phyloP scores from a whole-genome alignment of 2,113 vertebrate genomes.

The Ophthalmolycus amberensis region DNA sequence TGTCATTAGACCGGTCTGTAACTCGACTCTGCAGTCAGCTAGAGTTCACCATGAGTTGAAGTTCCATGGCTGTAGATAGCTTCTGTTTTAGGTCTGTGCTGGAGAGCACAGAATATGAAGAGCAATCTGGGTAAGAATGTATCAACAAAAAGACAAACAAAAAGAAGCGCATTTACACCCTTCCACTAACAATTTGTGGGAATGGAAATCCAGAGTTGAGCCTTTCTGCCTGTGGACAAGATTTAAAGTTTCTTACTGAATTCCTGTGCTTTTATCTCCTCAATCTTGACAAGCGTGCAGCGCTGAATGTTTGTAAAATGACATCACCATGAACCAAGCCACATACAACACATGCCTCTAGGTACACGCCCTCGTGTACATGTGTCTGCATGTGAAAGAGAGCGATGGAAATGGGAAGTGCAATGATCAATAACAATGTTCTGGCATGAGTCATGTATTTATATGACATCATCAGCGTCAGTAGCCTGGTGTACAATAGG shows the following conservation, averaged over 20 bases:
- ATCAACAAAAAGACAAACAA: neutral
- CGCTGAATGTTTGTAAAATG: conserved; percentile 53
- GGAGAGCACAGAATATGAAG: neutral
- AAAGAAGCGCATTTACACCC: too few species aligned
- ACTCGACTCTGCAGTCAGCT: conserved; percentile 36
- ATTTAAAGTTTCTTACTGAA: conserved; percentile 35
- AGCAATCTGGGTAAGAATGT: conserved; percentile 15
- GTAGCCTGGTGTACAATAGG: neutral
- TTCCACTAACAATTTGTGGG: too few species aligned
- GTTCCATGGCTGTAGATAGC: conserved; percentile 18
- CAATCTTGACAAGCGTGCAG: conserved; percentile 39
- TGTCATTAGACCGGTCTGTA: conserved; percentile 12
- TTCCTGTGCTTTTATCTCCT: conserved; percentile 55
- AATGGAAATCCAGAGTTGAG: conserved; percentile 22
- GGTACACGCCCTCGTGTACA: neutral
- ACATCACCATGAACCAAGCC: conserved; percentile 56
- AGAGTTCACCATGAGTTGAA: conserved; percentile 36
- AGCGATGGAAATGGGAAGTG: neutral
- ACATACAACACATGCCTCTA: conserved; percentile 25
- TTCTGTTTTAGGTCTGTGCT: conserved; percentile 21
- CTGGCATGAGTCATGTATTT: conserved; percentile 40
- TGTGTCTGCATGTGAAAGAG: neutral
- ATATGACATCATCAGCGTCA: conserved; percentile 36
- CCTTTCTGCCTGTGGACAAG: conserved; percentile 9
- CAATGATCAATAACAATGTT: conserved; percentile 8